Base-by-base conservation (phyloP, 2,888 invertebrate species). In the Oligia latruncula region DNA sequence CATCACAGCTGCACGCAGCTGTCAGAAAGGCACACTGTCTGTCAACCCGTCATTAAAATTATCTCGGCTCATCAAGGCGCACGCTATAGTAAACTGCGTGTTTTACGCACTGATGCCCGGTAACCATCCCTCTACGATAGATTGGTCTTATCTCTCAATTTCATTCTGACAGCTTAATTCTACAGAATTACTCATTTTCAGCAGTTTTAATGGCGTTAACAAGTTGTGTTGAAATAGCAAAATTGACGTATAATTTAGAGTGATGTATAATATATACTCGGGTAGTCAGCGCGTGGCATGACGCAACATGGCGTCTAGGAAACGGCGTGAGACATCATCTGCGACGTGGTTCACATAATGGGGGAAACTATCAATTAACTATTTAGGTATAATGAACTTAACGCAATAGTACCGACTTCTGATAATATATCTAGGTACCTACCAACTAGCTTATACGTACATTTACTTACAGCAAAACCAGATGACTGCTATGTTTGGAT, bases 281-380 rank as follows among this genome's bases (percentile, higher is more conserved):
- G 66, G 49, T 80, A 77, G 74, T 79, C 68, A 79, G 58, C 60
- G 62, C 13, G 64, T 87, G 76, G 68, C 23, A 71, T 88, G 88
- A 88, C 85, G 87, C 82, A 85, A 80, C 13, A 2, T 29, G 52
- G 64, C 71, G 82, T 82, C 78, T 85, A 78, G 74, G 85, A 87
- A 88, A 81, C 80, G 49, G 55, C 66, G 73, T 74, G 80, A 83
- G 71, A 83, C 70, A 78, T 74, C 43, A 76, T 62, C 64, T 64
- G 4, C 20, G 71, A 78, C 72, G 77, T 52, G 68, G 55, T 76
- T 65, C 81, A 80, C 77, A 74, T 81, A 78, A 85, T 78, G 66
- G 58, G 73, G 80, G 79, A 86, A 88, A 77, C 67, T 86, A 70
- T 71, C 67, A 72, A 80, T 88, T 74, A 83, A 64, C 65, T 82